Conservation (phyloP, 1,140 invertebrate genomes). For the Lordiphosa clarofinis region DNA sequence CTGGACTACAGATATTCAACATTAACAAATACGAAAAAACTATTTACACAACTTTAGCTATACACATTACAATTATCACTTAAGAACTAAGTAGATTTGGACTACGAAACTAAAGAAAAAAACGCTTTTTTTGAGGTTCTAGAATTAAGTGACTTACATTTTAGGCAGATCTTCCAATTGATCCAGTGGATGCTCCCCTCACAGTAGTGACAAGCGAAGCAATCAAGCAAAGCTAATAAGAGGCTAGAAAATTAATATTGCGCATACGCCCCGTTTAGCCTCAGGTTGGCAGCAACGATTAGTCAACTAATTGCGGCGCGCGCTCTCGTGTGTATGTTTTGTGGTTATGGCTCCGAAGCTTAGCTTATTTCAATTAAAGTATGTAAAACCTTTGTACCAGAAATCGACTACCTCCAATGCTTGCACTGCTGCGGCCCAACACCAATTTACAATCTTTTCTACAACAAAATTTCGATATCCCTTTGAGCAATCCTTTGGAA, state of each 20-base stretch:
- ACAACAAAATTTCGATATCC: slow-evolving; percentile 36
- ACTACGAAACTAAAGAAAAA: slow-evolving; percentile 24
- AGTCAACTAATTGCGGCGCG: slow-evolving; percentile 17
- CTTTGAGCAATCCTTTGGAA: slow-evolving; percentile 41
- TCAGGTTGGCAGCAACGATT: slow-evolving; percentile 16
- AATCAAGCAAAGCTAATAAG: slow-evolving; percentile 38
- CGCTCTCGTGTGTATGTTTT: slow-evolving; percentile 13
- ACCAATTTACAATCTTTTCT: slow-evolving; percentile 58
- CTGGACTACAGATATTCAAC: slow-evolving; percentile 68
- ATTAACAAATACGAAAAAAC: slow-evolving; percentile 53
- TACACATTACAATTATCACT: slow-evolving; percentile 70
- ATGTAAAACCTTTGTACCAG: slow-evolving; percentile 71
- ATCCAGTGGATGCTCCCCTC: slow-evolving; percentile 44
- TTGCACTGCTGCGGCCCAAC: slow-evolving; percentile 48
- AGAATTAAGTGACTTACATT: slow-evolving; percentile 63
- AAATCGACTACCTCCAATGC: slow-evolving; percentile 52
- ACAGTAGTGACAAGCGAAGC: slow-evolving; percentile 33
- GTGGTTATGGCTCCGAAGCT: slow-evolving; percentile 65
- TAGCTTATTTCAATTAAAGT: slow-evolving; percentile 50
- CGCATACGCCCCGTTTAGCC: slow-evolving; percentile 35
- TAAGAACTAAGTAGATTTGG: slow-evolving; percentile 38
- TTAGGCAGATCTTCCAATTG: slow-evolving; percentile 68
- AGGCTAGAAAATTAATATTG: slow-evolving; percentile 17
- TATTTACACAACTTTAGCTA: slow-evolving; percentile 68
- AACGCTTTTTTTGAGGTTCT: slow-evolving; percentile 48